Evolutionary conservation across 2,113 vertebrate genomes (phyloP).

Genomic region (Empidonax traillii): DNA sequence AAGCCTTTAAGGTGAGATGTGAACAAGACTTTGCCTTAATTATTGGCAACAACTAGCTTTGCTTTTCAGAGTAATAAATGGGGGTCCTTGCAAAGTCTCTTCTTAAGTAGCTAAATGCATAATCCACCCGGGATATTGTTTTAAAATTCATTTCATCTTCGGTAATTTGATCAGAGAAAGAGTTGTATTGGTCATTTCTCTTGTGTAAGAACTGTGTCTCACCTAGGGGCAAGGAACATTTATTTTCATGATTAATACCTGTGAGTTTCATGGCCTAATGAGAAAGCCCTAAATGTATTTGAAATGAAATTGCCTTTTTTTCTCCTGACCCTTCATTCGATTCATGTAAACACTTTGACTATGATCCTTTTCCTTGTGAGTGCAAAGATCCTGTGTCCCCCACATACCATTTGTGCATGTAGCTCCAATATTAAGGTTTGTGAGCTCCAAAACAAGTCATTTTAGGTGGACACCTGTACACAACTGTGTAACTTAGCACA

Average conservation of each 20-base stretch:
- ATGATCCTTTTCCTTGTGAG: neutral
- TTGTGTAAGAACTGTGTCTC: conserved; percentile 57
- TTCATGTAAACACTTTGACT: conserved; percentile 43
- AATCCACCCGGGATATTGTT: conserved; percentile 73
- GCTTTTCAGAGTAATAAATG: conserved; percentile 69
- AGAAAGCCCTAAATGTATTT: conserved; percentile 59
- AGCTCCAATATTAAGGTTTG: neutral
- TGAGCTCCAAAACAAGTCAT: neutral
- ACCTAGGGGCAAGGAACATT: conserved; percentile 70
- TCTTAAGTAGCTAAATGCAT: conserved; percentile 69
- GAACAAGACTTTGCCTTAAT: conserved; percentile 58
- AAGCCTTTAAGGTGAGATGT: conserved; percentile 25
- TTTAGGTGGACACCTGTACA: neutral
- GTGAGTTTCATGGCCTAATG: conserved; percentile 70
- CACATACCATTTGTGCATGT: neutral
- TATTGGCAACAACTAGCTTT: conserved; percentile 62
- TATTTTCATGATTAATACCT: conserved; percentile 76
- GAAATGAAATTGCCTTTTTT: conserved; percentile 54
- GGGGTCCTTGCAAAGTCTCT: conserved; percentile 57
- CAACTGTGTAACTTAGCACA: neutral
- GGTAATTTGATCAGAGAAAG: conserved; percentile 77
- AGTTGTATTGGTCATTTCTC: conserved; percentile 68
- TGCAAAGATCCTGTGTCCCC: neutral
- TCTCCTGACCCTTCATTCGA: neutral
- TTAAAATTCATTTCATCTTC: conserved; percentile 76